These are phyloP conservation scores for Drosophila prolongata DNA, from an alignment of 2,888 invertebrate genomes.

Conservation along the genomic window DNA sequence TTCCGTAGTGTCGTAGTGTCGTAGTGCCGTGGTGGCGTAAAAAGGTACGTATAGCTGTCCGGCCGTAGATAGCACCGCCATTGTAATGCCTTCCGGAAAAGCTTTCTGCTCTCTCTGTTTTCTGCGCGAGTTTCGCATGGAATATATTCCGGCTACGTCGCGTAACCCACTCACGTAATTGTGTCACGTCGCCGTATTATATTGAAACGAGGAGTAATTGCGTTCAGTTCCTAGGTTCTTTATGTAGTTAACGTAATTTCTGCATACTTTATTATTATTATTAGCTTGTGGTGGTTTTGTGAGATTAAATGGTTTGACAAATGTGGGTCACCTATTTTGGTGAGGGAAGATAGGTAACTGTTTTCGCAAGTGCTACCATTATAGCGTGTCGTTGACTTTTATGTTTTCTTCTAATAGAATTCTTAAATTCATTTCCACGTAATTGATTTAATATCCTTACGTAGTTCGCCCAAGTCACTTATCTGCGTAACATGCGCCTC, in stretches of 20 bases:
- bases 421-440: not conserved
- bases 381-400: no score
- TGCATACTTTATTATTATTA: constrained; percentile 17
- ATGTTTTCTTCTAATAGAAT: not conserved
- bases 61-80: constrained; percentile 25
- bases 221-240: constrained; percentile 5
- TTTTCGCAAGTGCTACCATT: not conserved
- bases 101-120: not conserved
- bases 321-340: not conserved
- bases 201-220: constrained; percentile 32
- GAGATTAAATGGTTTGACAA: not conserved
- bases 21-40: constrained; percentile 10
- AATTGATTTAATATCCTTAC: not conserved
- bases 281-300: not conserved
- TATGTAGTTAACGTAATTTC: constrained; percentile 26
- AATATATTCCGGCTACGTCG: constrained; percentile 10
- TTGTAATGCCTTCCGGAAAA: constrained; percentile 26
- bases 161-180: constrained; percentile 34
- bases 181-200: constrained; percentile 33
- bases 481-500: constrained; percentile 3
- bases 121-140: constrained; percentile 7
- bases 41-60: constrained; percentile 27
- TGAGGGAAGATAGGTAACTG: no score
- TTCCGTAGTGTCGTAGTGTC: constrained; percentile 5
- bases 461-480: not conserved